Base-by-base conservation (phyloP, 2,113 vertebrate species). In the Macrotus californicus region DNA sequence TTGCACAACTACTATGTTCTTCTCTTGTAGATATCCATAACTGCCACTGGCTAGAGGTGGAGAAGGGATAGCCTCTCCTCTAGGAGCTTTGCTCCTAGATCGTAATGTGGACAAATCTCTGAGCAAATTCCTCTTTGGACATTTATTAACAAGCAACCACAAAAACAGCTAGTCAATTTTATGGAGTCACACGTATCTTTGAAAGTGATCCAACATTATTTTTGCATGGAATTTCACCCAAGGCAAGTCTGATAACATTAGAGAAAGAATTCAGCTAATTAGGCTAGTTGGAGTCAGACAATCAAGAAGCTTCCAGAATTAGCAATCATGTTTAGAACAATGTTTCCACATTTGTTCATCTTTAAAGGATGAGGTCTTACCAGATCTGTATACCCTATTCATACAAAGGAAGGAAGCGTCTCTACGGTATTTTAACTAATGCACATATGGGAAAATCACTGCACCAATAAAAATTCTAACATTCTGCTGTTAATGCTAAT, bases 221-320 rank as follows among this genome's bases (percentile, higher is more conserved):
- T 89, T 89, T 87, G 52, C 48, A 67, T 69, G 56, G 56, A 94
- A 81, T 84, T 93, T 67, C 34, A 81, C 82, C 56, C 6, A 0
- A 73, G 77, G 92, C 19, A 91, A 94, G 89, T 86, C 94, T 64
- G 59, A 93, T 83, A 72, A 82, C 88, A 94, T 64, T 75, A 87
- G 69, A 94, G 31, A 86, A 91, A 70, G 46, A 87, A 95, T 75
- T 87, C 7, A 72, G 73, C 41, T 86, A 91, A 94, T 93, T 93
- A 86, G 77, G 26, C 24, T 93, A 61, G 21, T 67, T 77, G 34
- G 41, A 89, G 19, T 36, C 56, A 95, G 66, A 34, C 41, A 90
- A 46, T 92, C n/a, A 92, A 91, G 67, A 84, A 61, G 72, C 34
- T 88, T 96, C 29, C 36, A 93, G 72, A 92, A 92, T 36, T 36